Evolutionary conservation across 2,113 vertebrate species (phyloP).

Genomic region (Zapus hudsonius): DNA sequence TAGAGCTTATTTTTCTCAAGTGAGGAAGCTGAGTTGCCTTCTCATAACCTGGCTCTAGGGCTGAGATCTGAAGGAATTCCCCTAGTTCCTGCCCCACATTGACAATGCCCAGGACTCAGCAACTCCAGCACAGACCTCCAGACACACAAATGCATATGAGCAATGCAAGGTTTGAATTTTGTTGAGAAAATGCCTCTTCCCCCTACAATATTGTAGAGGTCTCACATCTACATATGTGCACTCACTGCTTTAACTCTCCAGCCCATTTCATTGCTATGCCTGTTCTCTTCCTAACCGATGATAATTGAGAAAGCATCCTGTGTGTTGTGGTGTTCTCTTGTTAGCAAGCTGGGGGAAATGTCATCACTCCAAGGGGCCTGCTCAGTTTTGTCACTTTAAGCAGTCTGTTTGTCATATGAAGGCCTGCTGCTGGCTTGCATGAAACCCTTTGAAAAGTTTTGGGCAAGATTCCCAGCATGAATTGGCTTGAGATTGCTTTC

Average conservation of each 20-base stretch:
- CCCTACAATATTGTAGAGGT: neutral
- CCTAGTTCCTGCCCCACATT: neutral
- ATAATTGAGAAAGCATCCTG: neutral
- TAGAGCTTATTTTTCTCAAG: neutral
- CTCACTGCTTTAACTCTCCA: neutral
- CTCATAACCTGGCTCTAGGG: neutral
- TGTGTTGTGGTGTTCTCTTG: neutral
- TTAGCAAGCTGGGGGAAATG: neutral
- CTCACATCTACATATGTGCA: neutral
- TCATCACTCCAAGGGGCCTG: neutral
- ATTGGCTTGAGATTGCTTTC: neutral
- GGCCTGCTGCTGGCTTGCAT: neutral
- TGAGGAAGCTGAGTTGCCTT: neutral
- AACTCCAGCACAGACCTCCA: neutral
- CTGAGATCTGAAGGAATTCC: neutral
- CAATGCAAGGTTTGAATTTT: neutral
- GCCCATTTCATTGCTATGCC: neutral
- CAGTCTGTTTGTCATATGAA: neutral
- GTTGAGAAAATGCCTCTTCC: neutral
- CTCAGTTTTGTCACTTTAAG: neutral
- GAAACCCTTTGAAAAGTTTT: constrained; percentile 31
- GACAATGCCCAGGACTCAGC: neutral
- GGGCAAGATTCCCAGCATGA: neutral
- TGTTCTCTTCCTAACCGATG: neutral
- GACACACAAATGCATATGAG: neutral